phyloP scores from a whole-genome alignment of 2,797 vertebrate species.

The Pipistrellus nathusii region DNA sequence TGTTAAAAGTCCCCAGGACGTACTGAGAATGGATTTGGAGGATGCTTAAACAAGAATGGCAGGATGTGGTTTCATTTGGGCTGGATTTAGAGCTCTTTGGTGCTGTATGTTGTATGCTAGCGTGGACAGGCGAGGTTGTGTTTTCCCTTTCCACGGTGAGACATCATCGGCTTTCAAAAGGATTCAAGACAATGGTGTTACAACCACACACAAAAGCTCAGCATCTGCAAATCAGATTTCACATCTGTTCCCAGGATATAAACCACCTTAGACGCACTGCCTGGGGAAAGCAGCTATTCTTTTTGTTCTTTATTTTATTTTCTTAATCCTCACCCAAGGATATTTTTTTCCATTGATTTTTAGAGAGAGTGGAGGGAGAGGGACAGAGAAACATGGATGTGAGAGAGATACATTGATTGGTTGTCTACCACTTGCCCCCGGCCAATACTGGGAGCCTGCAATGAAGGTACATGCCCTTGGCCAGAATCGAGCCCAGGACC shows the following conservation, averaged over 20 bases:
- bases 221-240: neutral
- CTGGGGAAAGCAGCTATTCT: neutral
- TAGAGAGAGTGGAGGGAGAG: too few relatives aligned
- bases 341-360: too few relatives aligned
- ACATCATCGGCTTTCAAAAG: neutral
- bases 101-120: neutral
- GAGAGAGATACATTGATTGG: too few relatives aligned
- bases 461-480: too few relatives aligned
- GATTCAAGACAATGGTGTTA: neutral
- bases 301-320: neutral
- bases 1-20: neutral
- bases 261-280: neutral
- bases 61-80: neutral
- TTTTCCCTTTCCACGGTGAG: neutral
- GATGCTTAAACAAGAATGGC: neutral
- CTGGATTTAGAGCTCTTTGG: neutral
- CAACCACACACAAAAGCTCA: neutral
- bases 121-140: neutral
- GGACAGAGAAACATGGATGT: too few relatives aligned
- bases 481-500: too few relatives aligned
- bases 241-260: neutral
- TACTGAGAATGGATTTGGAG: slow-evolving; percentile 9
- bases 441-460: too few relatives aligned
- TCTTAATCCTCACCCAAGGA: too few relatives aligned
- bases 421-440: too few relatives aligned